Evolutionary conservation across 2,888 invertebrate genomes (phyloP).

Genomic region (Oegoconia quadripuncta): DNA sequence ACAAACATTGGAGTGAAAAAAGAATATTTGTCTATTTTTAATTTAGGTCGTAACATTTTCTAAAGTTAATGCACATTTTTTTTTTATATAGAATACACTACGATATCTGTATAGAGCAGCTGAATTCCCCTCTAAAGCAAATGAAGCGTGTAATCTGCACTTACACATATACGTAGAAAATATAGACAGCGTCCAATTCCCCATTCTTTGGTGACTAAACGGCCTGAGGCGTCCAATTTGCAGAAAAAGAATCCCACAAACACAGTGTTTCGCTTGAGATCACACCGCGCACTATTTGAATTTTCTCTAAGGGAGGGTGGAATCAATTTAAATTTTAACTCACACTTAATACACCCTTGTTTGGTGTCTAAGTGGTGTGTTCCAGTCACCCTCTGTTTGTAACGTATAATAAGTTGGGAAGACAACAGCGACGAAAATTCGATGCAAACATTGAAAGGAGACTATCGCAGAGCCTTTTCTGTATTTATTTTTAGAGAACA

Average conservation of each 20-base stretch:
- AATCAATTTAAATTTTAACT: conserved; percentile 80
- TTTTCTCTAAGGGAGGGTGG: conserved; percentile 68
- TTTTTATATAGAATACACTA: background rate
- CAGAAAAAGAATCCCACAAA: conserved; percentile 75
- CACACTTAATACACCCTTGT: conserved; percentile 79
- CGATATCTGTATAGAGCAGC: conserved; percentile 5
- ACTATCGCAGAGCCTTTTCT: background rate
- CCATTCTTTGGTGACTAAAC: conserved; percentile 61
- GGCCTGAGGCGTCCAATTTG: conserved; percentile 74
- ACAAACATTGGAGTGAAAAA: conserved; percentile 23
- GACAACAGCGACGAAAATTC: conserved; percentile 57
- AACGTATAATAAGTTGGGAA: conserved; percentile 72
- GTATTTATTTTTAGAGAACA: background rate
- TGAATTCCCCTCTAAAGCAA: conserved; percentile 38
- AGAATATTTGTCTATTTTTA: background rate
- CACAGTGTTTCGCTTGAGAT: conserved; percentile 69
- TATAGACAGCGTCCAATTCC: conserved; percentile 33
- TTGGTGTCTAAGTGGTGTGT: conserved; percentile 79
- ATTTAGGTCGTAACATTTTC: background rate
- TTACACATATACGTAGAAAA: conserved; percentile 39
- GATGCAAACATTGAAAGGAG: conserved; percentile 23
- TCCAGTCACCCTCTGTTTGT: conserved; percentile 74
- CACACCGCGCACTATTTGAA: conserved; percentile 76
- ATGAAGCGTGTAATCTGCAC: conserved; percentile 59
- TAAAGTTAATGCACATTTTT: no score